phyloP scores from a whole-genome alignment of 2,113 vertebrate species.

The Irena cyanogastra region DNA sequence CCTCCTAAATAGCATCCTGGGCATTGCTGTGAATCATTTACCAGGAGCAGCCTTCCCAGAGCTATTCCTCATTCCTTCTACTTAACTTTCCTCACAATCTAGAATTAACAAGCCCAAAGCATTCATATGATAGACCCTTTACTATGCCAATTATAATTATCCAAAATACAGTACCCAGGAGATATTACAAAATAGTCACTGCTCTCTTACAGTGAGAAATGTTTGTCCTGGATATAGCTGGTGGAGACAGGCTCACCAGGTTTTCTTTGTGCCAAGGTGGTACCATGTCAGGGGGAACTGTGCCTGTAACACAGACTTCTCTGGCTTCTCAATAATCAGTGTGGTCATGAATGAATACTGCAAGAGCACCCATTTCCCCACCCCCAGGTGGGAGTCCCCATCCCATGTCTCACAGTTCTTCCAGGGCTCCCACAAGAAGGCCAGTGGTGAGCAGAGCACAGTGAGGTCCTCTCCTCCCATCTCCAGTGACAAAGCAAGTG shows the following conservation, averaged over 20 bases:
- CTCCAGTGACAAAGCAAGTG: neutral
- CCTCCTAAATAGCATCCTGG: neutral
- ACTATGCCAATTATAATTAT: neutral
- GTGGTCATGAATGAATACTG: neutral
- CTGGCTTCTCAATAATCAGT: neutral
- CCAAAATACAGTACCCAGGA: neutral
- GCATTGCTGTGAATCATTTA: neutral
- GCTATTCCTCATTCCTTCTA: neutral
- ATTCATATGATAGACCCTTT: neutral
- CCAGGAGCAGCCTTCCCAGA: neutral
- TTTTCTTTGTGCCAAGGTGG: neutral
- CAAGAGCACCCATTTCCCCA: neutral
- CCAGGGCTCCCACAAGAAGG: fast-evolving
- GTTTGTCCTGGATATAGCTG: neutral
- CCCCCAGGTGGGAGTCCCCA: fast-evolving
- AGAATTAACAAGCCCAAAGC: neutral
- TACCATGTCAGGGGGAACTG: fast-evolving
- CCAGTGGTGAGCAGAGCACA: fast-evolving
- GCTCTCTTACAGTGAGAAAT: neutral
- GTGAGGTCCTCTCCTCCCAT: neutral
- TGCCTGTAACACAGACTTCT: neutral
- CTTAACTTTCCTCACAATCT: neutral
- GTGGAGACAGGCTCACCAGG: neutral
- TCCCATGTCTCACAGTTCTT: neutral
- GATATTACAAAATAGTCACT: neutral